Conservation (phyloP, 1,140 invertebrate species). For the Arctopsyche grandis region DNA sequence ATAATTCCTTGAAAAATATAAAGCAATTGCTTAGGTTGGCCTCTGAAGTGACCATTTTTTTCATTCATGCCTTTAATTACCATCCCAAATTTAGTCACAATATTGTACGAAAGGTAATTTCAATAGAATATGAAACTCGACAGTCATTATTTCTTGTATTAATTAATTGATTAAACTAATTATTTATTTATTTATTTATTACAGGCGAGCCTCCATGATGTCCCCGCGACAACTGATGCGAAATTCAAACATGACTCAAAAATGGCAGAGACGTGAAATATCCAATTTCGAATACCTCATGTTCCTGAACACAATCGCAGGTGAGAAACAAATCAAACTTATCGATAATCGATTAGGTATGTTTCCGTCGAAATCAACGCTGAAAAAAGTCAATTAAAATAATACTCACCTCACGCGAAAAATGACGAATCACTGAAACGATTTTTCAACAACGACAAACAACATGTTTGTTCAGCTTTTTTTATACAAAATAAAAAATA, state of each 20-base stretch:
- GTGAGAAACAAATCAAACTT: slow-evolving; percentile 70
- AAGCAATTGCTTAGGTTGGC: too few relatives aligned
- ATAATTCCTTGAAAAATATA: too few relatives aligned
- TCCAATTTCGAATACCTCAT: slow-evolving; percentile 99
- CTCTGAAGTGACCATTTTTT: too few relatives aligned
- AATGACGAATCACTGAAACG: too few relatives aligned
- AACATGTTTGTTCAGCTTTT: too few relatives aligned
- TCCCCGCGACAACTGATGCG: slow-evolving; percentile 97
- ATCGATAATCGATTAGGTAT: not conserved
- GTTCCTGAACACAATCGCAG: slow-evolving; percentile 99
- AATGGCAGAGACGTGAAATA: slow-evolving; percentile 98
- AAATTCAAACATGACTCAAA: slow-evolving; percentile 99
- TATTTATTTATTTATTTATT: slow-evolving; percentile 57
- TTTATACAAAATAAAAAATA: too few relatives aligned
- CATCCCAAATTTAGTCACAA: too few relatives aligned
- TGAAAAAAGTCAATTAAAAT: not conserved
- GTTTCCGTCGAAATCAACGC: not conserved
- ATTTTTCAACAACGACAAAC: too few relatives aligned
- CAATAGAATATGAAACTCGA: too few relatives aligned
- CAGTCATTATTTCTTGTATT: not conserved
- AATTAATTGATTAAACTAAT: not conserved
- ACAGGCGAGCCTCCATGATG: slow-evolving; percentile 96
- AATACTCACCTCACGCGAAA: not conserved
- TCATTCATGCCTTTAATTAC: too few relatives aligned
- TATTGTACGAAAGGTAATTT: too few relatives aligned